Conservation (phyloP, 2,113 vertebrate species). For the Clarias batrachus region DNA sequence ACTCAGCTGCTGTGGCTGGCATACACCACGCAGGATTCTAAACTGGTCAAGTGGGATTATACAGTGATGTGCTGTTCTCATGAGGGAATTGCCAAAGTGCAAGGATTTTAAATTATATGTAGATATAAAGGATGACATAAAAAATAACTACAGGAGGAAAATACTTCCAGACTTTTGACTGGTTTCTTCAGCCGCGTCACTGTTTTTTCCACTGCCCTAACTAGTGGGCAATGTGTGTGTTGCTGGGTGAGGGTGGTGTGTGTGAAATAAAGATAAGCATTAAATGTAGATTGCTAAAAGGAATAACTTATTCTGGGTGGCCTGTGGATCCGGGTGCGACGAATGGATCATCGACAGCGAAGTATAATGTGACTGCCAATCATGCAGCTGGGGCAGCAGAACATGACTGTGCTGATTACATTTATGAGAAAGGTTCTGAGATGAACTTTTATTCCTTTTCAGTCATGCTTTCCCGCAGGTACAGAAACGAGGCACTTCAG, state of each 20-base stretch:
- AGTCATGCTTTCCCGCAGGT: conserved; percentile 17
- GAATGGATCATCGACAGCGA: not conserved
- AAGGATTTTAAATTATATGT: not conserved
- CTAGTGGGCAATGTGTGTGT: not conserved
- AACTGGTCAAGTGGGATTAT: not conserved
- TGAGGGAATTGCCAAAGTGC: not conserved
- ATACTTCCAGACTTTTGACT: not conserved
- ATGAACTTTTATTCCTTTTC: conserved; percentile 20
- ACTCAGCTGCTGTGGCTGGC: not conserved
- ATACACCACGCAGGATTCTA: not conserved
- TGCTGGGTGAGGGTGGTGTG: not conserved
- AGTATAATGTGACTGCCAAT: not conserved
- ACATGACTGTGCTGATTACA: conserved; percentile 22
- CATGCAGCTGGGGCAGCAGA: conserved; percentile 6
- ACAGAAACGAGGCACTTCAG: not conserved
- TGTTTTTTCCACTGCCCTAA: not conserved
- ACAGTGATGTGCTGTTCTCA: not conserved
- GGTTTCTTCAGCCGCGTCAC: not conserved
- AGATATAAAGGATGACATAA: not conserved
- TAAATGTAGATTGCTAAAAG: not conserved
- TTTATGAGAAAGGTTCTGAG: conserved; percentile 23
- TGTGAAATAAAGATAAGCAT: not conserved
- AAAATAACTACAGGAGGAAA: not conserved
- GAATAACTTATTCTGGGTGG: conserved; percentile 7
- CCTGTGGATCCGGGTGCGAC: not conserved